Evolutionary conservation across 2,113 vertebrate genomes (phyloP).

Genomic region (Xenopus borealis): DNA sequence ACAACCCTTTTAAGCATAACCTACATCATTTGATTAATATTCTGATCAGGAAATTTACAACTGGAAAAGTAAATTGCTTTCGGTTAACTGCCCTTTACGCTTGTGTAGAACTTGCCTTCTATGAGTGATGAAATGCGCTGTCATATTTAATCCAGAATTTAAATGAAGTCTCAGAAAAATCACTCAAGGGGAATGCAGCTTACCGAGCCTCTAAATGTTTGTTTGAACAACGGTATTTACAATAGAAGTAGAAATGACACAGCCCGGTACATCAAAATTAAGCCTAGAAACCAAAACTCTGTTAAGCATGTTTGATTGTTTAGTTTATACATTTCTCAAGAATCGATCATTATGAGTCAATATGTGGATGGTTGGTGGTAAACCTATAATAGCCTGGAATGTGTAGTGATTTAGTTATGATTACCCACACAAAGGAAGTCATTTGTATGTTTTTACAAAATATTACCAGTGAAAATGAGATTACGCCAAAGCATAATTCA

Average conservation of each 20-base stretch:
- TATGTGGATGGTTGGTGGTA: background rate
- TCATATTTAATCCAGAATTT: background rate
- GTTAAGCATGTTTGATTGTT: too few relatives aligned
- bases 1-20: too few relatives aligned
- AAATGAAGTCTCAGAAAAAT: background rate
- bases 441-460: background rate
- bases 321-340: too few relatives aligned
- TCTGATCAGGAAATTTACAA: too few relatives aligned
- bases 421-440: constrained; percentile 19
- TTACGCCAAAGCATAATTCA: background rate
- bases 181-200: background rate
- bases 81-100: too few relatives aligned
- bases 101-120: background rate
- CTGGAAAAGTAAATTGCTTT: too few relatives aligned
- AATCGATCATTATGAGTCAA: background rate
- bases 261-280: too few relatives aligned
- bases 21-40: too few relatives aligned
- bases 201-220: background rate
- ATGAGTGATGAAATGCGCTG: background rate
- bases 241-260: background rate
- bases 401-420: background rate
- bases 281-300: too few relatives aligned
- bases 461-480: constrained; percentile 8
- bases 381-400: background rate
- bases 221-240: background rate